Base-by-base conservation (phyloP, 2,888 invertebrate species). In the Mactromeris polynyma region DNA sequence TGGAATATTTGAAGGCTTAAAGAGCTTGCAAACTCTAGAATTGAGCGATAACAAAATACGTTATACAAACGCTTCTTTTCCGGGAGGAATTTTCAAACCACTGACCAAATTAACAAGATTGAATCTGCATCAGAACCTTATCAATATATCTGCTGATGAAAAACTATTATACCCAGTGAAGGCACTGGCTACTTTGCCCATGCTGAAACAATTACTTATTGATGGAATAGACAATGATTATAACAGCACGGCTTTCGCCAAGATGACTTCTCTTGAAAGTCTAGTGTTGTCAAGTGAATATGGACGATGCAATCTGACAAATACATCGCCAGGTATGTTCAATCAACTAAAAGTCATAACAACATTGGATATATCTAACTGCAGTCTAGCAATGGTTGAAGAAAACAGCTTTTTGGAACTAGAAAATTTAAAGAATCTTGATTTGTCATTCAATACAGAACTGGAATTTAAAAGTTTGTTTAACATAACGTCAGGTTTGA, bases 361-460 rank as follows among this genome's bases (percentile, higher is more conserved):
- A 46, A 69, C 11, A 0, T 33, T 86, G 46, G 40, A 64, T 21
- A 69, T 86, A 36, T 51, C 33, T 11, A 54, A 81, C 11, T 88
- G 88, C 19, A 84, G 33, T 33, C 33, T 88, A 21, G 3, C 73
- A 21, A 51, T 19, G n/a, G 77, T 84, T 21, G 81, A 88, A 84
- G 42, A 83, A 17, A 73, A 73, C 7, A 88, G 88, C 36, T 88
- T 88, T 77, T 51, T 84, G 38, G 77, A 88, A 54, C 38, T 89
- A 6, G 31, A 78, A 38, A 31, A 69, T 19, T 40, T 89, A 26
- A 69, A n/a, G 4, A 26, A 19, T 0, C 79, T 89, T n/a, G 86
- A 89, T 80, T 31, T 89, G 21, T 89, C 89, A 17, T 51, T 73
- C 38, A 89, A 89, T 46, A n/a, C 40, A 31, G 31, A 79, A 14